Evolutionary conservation across 2,888 invertebrate genomes (phyloP), one percentile per base, ranked within the genome.

Genomic region (Campaea margaritaria): DNA sequence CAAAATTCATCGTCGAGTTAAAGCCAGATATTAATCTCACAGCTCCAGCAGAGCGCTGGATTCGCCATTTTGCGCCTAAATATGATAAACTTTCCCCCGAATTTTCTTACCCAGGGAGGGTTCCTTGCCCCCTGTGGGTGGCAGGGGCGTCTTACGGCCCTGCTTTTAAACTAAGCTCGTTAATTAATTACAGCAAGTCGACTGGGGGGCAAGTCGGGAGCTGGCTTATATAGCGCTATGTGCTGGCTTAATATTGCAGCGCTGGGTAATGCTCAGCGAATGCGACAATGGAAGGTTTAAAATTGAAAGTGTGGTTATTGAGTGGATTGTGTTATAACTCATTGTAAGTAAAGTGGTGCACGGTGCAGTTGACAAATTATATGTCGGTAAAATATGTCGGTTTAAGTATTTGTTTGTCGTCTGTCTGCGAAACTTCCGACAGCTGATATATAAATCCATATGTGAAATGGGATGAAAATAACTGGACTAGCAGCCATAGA

Each of bases 151-250:
- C 91, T 91, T 91, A 91, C 89, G 87, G 87, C 91, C 91, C 92
- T 89, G 91, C 92, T 93, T 93, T 93, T 92, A 92, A 93, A 93
- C 92, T 93, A 93, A 93, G 93, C 93, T 91, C 91, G 93, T 93
- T 93, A 93, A 93, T 93, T 93, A 93, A 93, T 93, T 93, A 93
- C 90, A 89, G 89, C 87, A 89, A 91, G 91, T 90, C 90, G 89
- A 81, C 87, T 85, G 79, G 82, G 31, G 31, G 31, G 31, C 31
- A 31, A 31, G 31, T 31, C 43, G 43, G 42, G 39, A 89, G 87
- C 55, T 84, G 83, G 80, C 84, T 83, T 89, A 89, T 83, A 85
- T 89, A 89, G 83, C 80, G 87, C 82, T 90, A 90, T 90, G 89
- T 90, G 87, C 87, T 87, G 83, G 82, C 86, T 89, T 85, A 84